phyloP scores from a whole-genome alignment of 2,888 invertebrate genomes.

The Eulithis prunata region DNA sequence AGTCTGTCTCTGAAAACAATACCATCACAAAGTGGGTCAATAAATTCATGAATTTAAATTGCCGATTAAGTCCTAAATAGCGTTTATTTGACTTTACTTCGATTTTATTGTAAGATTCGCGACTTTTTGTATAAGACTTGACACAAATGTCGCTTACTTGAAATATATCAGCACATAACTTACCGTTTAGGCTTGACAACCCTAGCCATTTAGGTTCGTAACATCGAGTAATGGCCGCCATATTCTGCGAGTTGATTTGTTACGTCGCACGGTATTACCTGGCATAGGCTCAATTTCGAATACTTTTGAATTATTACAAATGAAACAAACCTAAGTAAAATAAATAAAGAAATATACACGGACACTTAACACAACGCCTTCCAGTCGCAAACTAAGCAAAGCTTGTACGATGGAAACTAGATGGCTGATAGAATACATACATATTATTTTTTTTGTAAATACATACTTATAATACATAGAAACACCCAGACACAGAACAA shows the following conservation, averaged over 20 bases:
- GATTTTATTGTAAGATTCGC: constrained; percentile 9
- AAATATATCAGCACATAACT: constrained; percentile 23
- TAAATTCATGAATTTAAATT: constrained; percentile 21
- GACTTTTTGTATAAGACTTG: constrained; percentile 11
- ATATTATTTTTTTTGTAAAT: too few species aligned
- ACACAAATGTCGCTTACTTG: constrained; percentile 12
- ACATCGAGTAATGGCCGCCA: constrained; percentile 46
- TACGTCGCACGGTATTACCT: constrained; percentile 44
- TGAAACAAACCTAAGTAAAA: constrained; percentile 17
- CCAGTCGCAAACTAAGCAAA: too few species aligned
- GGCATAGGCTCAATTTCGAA: constrained; percentile 49
- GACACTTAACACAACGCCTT: too few species aligned
- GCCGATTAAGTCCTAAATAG: constrained; percentile 3
- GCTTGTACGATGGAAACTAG: too few species aligned
- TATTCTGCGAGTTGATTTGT: constrained; percentile 53
- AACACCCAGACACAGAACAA: too few species aligned
- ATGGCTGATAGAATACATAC: too few species aligned
- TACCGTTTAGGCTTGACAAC: constrained; percentile 32
- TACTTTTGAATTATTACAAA: constrained; percentile 45
- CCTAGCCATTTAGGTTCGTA: constrained; percentile 49
- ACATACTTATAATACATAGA: too few species aligned
- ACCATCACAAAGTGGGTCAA: too few species aligned
- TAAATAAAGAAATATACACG: too few species aligned
- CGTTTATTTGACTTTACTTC: constrained; percentile 6
- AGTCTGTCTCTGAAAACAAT: too few species aligned